Conservation (phyloP, 2,797 vertebrate genomes). For the Paratrypauchen microcephalus region DNA sequence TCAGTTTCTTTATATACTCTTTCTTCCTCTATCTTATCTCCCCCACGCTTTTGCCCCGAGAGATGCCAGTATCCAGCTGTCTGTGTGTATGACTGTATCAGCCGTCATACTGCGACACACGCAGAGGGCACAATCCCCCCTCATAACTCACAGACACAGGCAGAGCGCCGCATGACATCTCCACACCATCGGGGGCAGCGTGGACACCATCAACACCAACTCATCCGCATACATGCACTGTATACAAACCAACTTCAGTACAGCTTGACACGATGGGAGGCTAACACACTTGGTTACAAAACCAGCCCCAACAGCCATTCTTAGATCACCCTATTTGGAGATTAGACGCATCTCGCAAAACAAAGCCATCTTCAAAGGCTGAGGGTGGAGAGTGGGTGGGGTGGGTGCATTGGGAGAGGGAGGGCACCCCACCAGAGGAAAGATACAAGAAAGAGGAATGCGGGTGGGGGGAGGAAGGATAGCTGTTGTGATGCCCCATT, state of each 20-base stretch:
- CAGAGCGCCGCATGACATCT: conserved; percentile 64
- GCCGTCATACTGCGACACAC: conserved; percentile 54
- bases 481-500: conserved; percentile 70
- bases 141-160: conserved; percentile 50
- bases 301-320: conserved; percentile 46
- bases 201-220: conserved; percentile 34
- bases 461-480: conserved; percentile 7
- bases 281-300: conserved; percentile 11
- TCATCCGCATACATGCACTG: conserved; percentile 11
- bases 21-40: conserved; percentile 23
- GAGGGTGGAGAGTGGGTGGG: conserved; percentile 14
- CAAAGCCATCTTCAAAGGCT: conserved; percentile 70
- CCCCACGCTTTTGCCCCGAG: conserved; percentile 33
- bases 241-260: background rate
- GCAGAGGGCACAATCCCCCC: conserved; percentile 24
- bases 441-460: conserved; percentile 22
- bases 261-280: conserved; percentile 35
- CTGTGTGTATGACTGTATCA: conserved; percentile 66
- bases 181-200: conserved; percentile 57
- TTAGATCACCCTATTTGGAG: conserved; percentile 65
- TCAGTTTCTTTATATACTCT: conserved; percentile 25
- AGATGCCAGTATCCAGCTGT: conserved; percentile 67
- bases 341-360: conserved; percentile 62
- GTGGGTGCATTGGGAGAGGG: conserved; percentile 17
- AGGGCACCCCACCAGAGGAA: conserved; percentile 35